These are phyloP conservation scores for Luidia sarsii DNA, from an alignment of 53 echinoderm and acorn worm genomes.

Conservation along the genomic window DNA sequence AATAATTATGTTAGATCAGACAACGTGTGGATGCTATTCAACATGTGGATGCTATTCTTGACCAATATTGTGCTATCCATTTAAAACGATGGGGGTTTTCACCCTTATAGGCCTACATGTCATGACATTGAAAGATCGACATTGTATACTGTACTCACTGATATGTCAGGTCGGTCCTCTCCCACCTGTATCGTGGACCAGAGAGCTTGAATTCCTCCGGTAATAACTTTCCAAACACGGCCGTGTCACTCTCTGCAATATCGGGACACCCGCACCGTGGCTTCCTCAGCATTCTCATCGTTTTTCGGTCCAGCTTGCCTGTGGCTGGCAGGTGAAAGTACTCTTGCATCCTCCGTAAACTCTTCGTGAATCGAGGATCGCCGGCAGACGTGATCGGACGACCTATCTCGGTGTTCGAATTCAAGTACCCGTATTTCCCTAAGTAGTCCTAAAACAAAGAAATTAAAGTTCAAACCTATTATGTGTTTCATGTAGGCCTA, in stretches of 20 bases:
- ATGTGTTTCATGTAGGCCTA: no score
- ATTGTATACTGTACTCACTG: no score
- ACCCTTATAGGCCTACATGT: no score
- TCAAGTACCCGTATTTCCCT: slow-evolving; percentile 39
- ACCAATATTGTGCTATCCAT: no score
- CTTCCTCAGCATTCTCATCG: slow-evolving; percentile 13
- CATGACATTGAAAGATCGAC: no score
- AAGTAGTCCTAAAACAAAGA: slow-evolving; percentile 17
- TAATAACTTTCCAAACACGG: not conserved
- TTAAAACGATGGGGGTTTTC: no score
- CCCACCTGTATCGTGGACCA: slow-evolving; percentile 14
- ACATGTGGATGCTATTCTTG: no score
- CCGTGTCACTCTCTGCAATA: not conserved
- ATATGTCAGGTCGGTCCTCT: slow-evolving; percentile 18
- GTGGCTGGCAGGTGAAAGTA: slow-evolving; percentile 39
- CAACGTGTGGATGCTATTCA: no score
- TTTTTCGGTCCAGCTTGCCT: slow-evolving; percentile 21
- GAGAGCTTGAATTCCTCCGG: not conserved
- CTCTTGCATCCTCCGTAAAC: slow-evolving; percentile 27
- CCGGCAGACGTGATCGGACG: not conserved
- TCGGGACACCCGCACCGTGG: slow-evolving; percentile 52
- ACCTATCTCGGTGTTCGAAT: not conserved
- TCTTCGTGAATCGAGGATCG: not conserved
- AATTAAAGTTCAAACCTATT: no score
- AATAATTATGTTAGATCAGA: no score